A percentile compares a stretch with the other conserved stretches of the same genome.
These are phyloP conservation scores for Agonopterix alstromeriana DNA, from an alignment of 2,888 invertebrate genomes.

Conservation along the genomic window DNA sequence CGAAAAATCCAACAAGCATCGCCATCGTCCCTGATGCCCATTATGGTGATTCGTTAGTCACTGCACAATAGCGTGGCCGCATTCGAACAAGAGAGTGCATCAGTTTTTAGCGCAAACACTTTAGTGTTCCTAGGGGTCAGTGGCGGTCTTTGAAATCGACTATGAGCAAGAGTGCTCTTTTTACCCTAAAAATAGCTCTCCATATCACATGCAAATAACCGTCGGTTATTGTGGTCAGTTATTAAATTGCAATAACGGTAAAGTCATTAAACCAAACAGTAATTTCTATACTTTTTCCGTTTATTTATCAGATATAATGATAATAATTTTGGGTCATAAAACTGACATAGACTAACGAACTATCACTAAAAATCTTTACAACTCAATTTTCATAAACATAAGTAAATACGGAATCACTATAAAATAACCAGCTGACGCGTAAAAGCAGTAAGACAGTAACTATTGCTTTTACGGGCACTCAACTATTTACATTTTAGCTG, in stretches of 20 bases:
- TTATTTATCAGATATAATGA: neutral
- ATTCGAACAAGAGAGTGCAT: no score
- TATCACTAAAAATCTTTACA: neutral
- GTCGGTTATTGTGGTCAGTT: no score
- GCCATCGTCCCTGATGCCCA: no score
- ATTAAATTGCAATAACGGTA: neutral
- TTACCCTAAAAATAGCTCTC: no score
- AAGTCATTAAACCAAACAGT: neutral
- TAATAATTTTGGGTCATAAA: neutral
- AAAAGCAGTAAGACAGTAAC: slow-evolving; percentile 18
- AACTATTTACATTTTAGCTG: slow-evolving; percentile 29
- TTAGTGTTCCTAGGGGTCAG: no score
- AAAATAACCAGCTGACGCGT: slow-evolving; percentile 21
- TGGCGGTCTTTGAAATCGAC: no score
- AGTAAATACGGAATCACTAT: slow-evolving; percentile 3
- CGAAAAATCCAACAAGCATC: no score
- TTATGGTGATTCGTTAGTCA: no score
- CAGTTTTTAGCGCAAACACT: no score
- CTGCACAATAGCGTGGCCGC: no score
- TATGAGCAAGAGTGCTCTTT: no score
- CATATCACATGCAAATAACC: no score
- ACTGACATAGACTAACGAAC: neutral
- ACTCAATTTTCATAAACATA: neutral
- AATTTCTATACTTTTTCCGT: neutral
- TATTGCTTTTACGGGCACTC: slow-evolving; percentile 21